Conservation (phyloP, 2,797 vertebrate genomes). For the Chaunax sp. region DNA sequence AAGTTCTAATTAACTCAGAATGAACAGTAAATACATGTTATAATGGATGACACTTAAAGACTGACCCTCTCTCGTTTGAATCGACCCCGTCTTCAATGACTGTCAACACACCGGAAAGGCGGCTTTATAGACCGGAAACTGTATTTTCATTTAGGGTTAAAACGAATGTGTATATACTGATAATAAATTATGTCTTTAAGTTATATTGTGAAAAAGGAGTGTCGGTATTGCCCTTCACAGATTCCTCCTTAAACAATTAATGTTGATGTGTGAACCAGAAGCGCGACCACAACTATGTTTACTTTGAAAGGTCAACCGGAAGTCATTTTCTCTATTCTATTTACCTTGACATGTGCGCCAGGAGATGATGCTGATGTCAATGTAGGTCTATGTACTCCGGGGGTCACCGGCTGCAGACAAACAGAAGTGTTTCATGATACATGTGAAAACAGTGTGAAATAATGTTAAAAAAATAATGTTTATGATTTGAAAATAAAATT, state of each 20-base stretch:
- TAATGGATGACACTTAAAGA: conserved; percentile 40
- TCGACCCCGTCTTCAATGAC: conserved; percentile 4
- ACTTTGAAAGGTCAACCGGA: conserved; percentile 41
- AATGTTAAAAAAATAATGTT: too few species aligned
- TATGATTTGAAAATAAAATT: too few species aligned
- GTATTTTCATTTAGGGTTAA: neutral
- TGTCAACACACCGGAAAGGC: conserved; percentile 7
- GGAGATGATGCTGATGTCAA: too few species aligned
- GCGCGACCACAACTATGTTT: neutral
- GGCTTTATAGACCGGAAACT: conserved; percentile 17
- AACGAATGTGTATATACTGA: too few species aligned
- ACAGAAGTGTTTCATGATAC: too few species aligned
- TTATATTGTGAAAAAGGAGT: neutral
- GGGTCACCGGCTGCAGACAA: too few species aligned
- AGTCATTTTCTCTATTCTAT: neutral
- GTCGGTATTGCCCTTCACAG: too few species aligned
- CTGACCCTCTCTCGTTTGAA: conserved; percentile 12
- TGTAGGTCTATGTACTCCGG: too few species aligned
- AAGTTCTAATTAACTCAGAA: neutral
- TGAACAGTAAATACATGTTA: neutral
- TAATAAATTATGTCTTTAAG: too few species aligned
- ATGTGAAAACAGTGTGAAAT: too few species aligned
- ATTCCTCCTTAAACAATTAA: neutral
- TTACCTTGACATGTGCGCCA: neutral
- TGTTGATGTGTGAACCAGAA: neutral